A percentile compares a stretch with the other conserved stretches of the same genome.
phyloP scores from a whole-genome alignment of 2,797 vertebrate genomes.

The Salmo trutta region DNA sequence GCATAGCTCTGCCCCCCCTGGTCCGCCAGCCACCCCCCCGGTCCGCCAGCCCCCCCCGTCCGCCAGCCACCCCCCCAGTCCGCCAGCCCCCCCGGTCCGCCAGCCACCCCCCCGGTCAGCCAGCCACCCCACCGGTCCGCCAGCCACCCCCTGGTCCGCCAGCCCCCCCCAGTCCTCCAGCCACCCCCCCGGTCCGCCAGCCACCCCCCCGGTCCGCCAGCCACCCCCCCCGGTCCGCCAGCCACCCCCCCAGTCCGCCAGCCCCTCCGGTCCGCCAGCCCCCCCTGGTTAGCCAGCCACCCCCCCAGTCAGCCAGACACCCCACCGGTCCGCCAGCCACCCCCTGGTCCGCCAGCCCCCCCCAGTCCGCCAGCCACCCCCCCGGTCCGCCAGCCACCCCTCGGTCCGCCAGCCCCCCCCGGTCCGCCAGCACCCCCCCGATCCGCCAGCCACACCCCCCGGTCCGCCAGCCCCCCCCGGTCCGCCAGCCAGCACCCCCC shows the following conservation, averaged over 20 bases:
- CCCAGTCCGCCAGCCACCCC: too few species aligned
- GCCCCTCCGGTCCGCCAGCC: too few species aligned
- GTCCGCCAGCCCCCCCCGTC: constrained; percentile 23
- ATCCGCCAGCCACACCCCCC: constrained; percentile 10
- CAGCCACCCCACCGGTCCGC: constrained; percentile 53
- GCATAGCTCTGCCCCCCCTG: constrained; percentile 56
- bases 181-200: too few species aligned
- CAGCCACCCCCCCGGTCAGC: constrained; percentile 57
- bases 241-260: constrained; percentile 38
- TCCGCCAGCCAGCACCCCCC: too few species aligned
- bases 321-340: constrained; percentile 53
- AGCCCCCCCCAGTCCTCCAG: too few species aligned
- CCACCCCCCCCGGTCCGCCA: constrained; percentile 54
- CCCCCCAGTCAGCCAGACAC: too few species aligned
- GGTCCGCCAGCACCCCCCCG: constrained; percentile 20
- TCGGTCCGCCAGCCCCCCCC: too few species aligned
- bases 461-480: constrained; percentile 59
- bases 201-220: constrained; percentile 41
- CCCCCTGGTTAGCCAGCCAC: constrained; percentile 50
- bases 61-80: constrained; percentile 62
- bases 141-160: constrained; percentile 43
- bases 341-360: constrained; percentile 8
- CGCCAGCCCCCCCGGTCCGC: constrained; percentile 38
- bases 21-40: constrained; percentile 21
- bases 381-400: too few species aligned